These are phyloP conservation scores for Anas platyrhynchos DNA, from an alignment of 2,113 vertebrate species.

Conservation along the genomic window DNA sequence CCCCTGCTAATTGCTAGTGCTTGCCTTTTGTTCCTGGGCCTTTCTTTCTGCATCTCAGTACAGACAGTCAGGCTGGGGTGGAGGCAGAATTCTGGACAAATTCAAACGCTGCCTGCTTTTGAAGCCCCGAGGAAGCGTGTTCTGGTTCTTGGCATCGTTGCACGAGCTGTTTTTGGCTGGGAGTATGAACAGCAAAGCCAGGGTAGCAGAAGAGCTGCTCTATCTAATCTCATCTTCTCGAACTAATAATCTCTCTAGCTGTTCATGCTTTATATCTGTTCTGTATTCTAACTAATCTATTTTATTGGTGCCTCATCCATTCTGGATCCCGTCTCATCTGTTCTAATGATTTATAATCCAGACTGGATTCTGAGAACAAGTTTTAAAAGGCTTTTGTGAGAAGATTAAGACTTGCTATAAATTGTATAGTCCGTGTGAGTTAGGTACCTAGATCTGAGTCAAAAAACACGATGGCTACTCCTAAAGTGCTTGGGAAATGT, in stretches of 20 bases:
- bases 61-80: neutral
- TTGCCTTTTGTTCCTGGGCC: neutral
- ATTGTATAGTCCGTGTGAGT: neutral
- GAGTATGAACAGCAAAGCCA: neutral
- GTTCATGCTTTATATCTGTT: conserved; percentile 10
- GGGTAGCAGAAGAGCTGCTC: neutral
- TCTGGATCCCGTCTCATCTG: conserved; percentile 24
- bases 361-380: neutral
- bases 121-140: neutral
- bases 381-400: neutral
- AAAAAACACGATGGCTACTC: neutral
- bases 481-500: neutral
- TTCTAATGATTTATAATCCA: conserved; percentile 33
- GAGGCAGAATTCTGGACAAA: neutral
- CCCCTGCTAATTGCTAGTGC: neutral
- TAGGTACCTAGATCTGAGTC: neutral
- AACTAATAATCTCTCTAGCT: conserved; percentile 7
- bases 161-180: neutral
- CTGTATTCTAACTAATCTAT: neutral
- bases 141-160: neutral
- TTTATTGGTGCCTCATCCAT: neutral
- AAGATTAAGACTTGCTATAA: neutral
- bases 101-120: neutral
- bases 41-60: neutral
- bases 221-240: conserved; percentile 44